Conservation (phyloP, 2,888 invertebrate genomes). For the Gnatocerus cornutus region DNA sequence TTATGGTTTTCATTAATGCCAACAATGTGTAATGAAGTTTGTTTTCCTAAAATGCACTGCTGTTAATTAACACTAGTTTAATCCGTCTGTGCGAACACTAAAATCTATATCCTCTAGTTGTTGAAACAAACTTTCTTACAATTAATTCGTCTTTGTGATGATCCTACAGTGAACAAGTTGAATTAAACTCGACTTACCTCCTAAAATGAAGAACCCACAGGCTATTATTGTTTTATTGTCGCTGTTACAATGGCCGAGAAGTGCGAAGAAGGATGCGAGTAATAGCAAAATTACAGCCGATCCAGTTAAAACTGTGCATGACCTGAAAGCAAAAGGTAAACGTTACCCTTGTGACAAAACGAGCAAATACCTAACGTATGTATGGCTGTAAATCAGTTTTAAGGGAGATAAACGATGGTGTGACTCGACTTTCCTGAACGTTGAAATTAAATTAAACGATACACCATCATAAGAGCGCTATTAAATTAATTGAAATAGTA, state of each 20-base stretch:
- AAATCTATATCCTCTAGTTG: background rate
- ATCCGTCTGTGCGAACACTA: conserved; percentile 14
- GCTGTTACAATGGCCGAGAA: conserved; percentile 76
- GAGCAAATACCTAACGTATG: conserved; percentile 43
- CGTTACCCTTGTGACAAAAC: conserved; percentile 48
- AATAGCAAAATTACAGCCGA: conserved; percentile 73
- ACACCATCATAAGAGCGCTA: conserved; percentile 35
- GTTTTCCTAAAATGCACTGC: conserved; percentile 23
- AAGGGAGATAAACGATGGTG: conserved; percentile 38
- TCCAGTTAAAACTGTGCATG: conserved; percentile 76
- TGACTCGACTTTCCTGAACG: conserved; percentile 33
- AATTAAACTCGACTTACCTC: conserved; percentile 71
- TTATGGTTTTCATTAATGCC: conserved; percentile 24
- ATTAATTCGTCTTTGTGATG: conserved; percentile 10
- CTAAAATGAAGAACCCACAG: conserved; percentile 76
- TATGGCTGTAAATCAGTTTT: conserved; percentile 44
- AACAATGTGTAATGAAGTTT: conserved; percentile 24
- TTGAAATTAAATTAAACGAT: conserved; percentile 41
- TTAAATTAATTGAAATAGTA: conserved; percentile 38
- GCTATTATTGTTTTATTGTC: conserved; percentile 77
- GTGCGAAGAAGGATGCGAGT: conserved; percentile 74
- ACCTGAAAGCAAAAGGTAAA: conserved; percentile 71
- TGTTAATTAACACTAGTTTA: conserved; percentile 26
- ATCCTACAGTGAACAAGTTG: background rate
- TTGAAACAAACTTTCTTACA: conserved; percentile 6